Conservation (phyloP, 2,888 invertebrate genomes). For the Ellobium chinense region DNA sequence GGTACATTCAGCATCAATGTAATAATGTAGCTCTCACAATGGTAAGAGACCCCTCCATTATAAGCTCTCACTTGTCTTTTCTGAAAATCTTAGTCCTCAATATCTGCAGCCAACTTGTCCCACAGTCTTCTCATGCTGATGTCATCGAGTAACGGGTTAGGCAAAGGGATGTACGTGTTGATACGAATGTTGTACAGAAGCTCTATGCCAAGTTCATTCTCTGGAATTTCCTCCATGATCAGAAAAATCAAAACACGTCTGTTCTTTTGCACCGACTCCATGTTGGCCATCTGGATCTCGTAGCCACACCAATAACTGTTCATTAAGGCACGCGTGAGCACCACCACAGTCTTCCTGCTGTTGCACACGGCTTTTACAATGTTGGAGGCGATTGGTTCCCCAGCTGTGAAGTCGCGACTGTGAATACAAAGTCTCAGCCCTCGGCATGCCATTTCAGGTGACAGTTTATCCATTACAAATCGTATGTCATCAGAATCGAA, state of each 20-base stretch:
- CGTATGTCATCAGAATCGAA: constrained; percentile 31
- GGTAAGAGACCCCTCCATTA: too few relatives aligned
- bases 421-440: constrained; percentile 15
- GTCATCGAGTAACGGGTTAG: neutral
- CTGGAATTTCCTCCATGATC: constrained; percentile 38
- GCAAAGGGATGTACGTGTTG: constrained; percentile 37
- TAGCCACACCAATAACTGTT: constrained; percentile 45
- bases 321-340: constrained; percentile 31
- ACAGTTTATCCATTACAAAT: constrained; percentile 33
- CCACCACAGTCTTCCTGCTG: constrained; percentile 46
- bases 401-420: constrained; percentile 27
- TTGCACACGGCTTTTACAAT: constrained; percentile 38
- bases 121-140: neutral
- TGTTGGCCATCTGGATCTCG: constrained; percentile 49
- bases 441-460: neutral
- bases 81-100: neutral
- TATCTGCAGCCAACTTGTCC: constrained; percentile 10
- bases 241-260: constrained; percentile 45
- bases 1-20: too few relatives aligned
- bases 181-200: constrained; percentile 38
- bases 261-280: constrained; percentile 33
- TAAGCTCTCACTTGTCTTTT: too few relatives aligned
- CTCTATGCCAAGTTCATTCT: constrained; percentile 19
- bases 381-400: constrained; percentile 45
- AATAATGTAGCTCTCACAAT: too few relatives aligned